Conservation (phyloP, 2,888 invertebrate genomes). For the Lathronympha strigana region DNA sequence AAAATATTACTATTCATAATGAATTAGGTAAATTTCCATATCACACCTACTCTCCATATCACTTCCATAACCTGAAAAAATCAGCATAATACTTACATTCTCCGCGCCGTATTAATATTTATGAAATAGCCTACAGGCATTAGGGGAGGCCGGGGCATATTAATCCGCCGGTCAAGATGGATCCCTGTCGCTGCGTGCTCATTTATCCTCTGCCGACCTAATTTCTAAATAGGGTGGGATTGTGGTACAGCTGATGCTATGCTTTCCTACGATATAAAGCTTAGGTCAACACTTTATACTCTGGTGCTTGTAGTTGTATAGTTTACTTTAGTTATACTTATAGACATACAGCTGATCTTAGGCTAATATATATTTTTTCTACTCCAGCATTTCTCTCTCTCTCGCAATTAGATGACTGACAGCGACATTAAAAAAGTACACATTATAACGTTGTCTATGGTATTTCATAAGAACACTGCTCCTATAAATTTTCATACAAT, state of each 20-base stretch:
- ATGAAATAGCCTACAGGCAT: slow-evolving; percentile 35
- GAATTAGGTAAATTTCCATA: no score
- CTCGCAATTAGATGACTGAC: no score
- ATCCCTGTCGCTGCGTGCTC: slow-evolving; percentile 40
- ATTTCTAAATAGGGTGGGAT: slow-evolving; percentile 32
- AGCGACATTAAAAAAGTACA: no score
- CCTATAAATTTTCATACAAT: no score
- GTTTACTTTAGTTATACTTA: no score
- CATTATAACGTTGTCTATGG: no score
- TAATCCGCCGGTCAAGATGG: slow-evolving; percentile 40
- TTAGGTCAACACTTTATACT: not conserved
- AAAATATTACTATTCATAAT: no score
- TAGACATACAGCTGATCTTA: no score
- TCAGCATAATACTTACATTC: slow-evolving; percentile 19
- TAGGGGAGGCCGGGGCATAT: slow-evolving; percentile 31
- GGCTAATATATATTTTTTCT: no score
- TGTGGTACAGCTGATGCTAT: not conserved
- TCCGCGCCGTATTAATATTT: slow-evolving; percentile 29
- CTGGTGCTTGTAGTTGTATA: no score
- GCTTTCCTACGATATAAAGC: not conserved
- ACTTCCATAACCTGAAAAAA: slow-evolving; percentile 22
- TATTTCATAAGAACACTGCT: no score
- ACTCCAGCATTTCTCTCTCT: no score
- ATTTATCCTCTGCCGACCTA: slow-evolving; percentile 41
- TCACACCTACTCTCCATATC: not conserved